A percentile compares a stretch with the other conserved stretches of the same genome.
phyloP scores from a whole-genome alignment of 2,113 vertebrate species.

The Alexandromys fortis region DNA sequence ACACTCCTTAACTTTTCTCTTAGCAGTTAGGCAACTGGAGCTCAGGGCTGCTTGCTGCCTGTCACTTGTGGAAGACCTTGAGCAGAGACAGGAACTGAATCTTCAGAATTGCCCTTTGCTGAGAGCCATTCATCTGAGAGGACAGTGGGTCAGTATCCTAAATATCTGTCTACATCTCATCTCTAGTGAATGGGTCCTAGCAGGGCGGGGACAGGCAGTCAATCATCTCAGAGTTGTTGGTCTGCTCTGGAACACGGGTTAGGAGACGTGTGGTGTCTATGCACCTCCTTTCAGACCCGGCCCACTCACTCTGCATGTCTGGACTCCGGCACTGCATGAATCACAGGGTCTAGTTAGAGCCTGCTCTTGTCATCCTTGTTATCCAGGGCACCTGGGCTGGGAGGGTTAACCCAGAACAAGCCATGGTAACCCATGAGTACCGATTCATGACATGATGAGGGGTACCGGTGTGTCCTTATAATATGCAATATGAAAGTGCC shows the following conservation, averaged over 20 bases:
- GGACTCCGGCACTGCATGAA: no score
- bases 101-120: background rate
- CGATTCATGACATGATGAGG: background rate
- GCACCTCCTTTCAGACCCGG: background rate
- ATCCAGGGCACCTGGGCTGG: background rate
- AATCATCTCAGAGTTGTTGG: background rate
- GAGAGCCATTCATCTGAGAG: background rate
- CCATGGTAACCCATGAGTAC: background rate
- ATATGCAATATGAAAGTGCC: background rate
- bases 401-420: background rate
- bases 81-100: background rate
- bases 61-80: background rate
- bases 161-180: background rate
- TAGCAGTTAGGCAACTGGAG: no score
- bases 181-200: no score
- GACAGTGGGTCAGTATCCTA: no score
- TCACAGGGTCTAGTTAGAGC: no score
- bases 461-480: background rate
- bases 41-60: background rate
- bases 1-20: background rate
- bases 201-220: background rate
- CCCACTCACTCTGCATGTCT: no score
- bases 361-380: background rate
- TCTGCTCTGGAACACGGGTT: background rate
- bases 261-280: background rate